These are phyloP conservation scores for Epinotia brunnichana DNA, from an alignment of 2,888 invertebrate genomes.

Conservation along the genomic window DNA sequence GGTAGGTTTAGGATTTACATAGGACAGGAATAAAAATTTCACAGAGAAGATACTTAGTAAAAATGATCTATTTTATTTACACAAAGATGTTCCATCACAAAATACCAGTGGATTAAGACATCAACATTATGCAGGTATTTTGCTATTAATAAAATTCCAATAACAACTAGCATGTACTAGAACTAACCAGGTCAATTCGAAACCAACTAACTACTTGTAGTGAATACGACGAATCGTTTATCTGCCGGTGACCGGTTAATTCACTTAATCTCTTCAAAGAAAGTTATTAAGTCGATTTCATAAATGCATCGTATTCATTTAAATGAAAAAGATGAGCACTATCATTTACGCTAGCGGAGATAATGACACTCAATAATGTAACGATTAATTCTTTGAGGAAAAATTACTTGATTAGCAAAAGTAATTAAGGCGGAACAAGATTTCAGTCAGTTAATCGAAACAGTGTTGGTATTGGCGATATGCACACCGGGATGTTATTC, in stretches of 20 bases:
- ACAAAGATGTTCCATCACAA: no score
- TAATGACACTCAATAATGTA: conserved; percentile 28
- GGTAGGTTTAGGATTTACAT: no score
- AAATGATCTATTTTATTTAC: no score
- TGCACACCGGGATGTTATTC: no score
- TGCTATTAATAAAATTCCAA: neutral
- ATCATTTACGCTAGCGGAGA: conserved; percentile 30
- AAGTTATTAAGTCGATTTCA: conserved; percentile 29
- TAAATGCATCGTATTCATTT: conserved; percentile 23
- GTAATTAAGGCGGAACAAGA: conserved; percentile 20
- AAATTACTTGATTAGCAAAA: conserved; percentile 21
- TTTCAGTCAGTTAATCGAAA: conserved; percentile 3
- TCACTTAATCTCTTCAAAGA: conserved; percentile 25
- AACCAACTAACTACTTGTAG: neutral
- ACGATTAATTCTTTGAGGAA: conserved; percentile 23
- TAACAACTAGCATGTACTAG: neutral
- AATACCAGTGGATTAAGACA: conserved; percentile 12
- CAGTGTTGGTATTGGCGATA: neutral
- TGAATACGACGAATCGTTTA: conserved; percentile 22
- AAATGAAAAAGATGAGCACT: conserved; percentile 22
- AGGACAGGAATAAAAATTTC: no score
- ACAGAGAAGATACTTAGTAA: no score
- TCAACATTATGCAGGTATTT: neutral
- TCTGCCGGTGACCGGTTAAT: conserved; percentile 10
- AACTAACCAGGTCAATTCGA: neutral